A percentile compares a stretch with the other conserved stretches of the same genome.
These are phyloP conservation scores for Myrmophylax atrothorax DNA, from an alignment of 2,113 vertebrate species.

Conservation along the genomic window DNA sequence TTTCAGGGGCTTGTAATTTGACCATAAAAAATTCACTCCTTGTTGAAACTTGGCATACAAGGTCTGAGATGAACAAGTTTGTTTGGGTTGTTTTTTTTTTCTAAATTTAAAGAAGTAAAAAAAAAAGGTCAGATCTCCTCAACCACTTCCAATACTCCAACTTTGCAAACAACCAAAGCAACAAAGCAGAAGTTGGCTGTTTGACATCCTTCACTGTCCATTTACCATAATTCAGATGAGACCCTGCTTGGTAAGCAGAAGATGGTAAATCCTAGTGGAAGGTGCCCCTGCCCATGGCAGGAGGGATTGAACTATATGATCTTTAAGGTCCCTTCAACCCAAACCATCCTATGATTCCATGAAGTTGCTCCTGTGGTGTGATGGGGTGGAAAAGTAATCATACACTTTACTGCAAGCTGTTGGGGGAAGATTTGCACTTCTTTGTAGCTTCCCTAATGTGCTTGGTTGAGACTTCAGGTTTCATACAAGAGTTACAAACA, in stretches of 20 bases:
- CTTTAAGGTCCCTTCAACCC: not conserved
- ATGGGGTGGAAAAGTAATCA: not conserved
- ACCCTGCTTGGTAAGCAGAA: not conserved
- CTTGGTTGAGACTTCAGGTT: not conserved
- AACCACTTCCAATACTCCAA: slow-evolving; percentile 15
- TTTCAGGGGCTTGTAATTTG: slow-evolving; percentile 79
- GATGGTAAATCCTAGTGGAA: not conserved
- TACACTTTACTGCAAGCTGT: fast-evolving
- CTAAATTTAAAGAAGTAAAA: slow-evolving; percentile 13
- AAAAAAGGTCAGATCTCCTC: not conserved
- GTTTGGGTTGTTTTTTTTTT: not conserved
- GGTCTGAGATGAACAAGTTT: slow-evolving; percentile 52
- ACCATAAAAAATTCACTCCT: slow-evolving; percentile 79
- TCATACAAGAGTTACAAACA: not conserved
- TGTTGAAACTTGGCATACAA: slow-evolving; percentile 68
- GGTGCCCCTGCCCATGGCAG: not conserved
- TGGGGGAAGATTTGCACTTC: not conserved
- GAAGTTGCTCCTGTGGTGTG: not conserved
- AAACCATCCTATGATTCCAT: not conserved
- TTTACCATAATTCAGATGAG: not conserved
- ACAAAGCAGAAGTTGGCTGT: not conserved
- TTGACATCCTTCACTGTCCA: not conserved
- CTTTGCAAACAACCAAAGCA: not conserved
- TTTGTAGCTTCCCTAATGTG: fast-evolving
- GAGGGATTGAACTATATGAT: not conserved